Percentiles rank a stretch among this genome's conserved stretches.
These are phyloP conservation scores for Meloidogyne exigua DNA, from an alignment of 1,140 invertebrate species.

Conservation along the genomic window DNA sequence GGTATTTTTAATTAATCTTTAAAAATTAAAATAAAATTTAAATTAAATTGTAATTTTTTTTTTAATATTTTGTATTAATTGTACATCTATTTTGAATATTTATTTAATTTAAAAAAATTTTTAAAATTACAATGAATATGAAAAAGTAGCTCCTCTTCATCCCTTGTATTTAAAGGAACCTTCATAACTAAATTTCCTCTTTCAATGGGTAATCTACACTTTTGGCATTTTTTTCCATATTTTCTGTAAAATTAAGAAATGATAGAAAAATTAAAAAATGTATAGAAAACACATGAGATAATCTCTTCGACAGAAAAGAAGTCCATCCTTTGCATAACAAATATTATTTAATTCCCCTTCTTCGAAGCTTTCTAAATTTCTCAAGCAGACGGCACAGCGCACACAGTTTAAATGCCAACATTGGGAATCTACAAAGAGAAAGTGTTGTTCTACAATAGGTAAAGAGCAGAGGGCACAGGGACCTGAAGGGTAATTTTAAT, in stretches of 20 bases:
- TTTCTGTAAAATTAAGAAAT: constrained; percentile 12
- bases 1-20: no score
- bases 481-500: constrained; percentile 6
- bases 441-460: constrained; percentile 32
- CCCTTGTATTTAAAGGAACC: constrained; percentile 9
- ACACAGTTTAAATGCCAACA: constrained; percentile 39
- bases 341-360: no score
- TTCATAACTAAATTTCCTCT: constrained; percentile 18
- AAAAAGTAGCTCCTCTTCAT: constrained; percentile 1
- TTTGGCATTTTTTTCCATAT: constrained; percentile 18
- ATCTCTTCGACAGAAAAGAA: constrained; percentile 13
- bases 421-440: constrained; percentile 36
- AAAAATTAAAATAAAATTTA: no score
- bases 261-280: neutral
- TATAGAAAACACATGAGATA: neutral
- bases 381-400: constrained; percentile 24
- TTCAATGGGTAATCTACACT: constrained; percentile 1
- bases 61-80: no score
- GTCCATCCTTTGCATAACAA: neutral
- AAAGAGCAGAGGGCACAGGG: constrained; percentile 25
- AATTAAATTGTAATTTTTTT: no score
- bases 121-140: constrained; percentile 13
- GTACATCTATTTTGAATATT: no score
- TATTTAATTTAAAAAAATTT: no score
- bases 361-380: constrained; percentile 29